Percentiles rank a stretch among this genome's conserved stretches.
Conservation (phyloP, 2,113 vertebrate genomes). For the Mixornis gularis region DNA sequence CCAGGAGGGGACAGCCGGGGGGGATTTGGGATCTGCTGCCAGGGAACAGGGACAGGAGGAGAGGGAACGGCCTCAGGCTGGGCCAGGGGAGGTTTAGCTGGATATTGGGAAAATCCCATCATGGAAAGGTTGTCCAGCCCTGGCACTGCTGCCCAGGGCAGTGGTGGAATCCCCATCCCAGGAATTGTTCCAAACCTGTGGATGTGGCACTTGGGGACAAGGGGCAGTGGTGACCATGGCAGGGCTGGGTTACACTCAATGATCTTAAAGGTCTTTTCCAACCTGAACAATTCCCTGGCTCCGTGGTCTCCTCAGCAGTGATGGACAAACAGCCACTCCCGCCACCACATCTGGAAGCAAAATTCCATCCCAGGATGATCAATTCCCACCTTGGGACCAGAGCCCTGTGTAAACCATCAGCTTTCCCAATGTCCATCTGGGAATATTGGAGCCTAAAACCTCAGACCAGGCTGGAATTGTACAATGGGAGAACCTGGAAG, state of each 20-base stretch:
- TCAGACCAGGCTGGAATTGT: too few species aligned
- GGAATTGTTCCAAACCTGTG: background rate
- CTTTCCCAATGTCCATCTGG: background rate
- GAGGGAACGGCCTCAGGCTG: background rate
- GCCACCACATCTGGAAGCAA: background rate
- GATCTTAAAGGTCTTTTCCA: background rate
- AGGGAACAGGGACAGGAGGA: background rate
- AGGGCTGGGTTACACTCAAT: background rate
- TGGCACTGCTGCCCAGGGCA: background rate
- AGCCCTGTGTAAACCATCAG: rapidly evolving
- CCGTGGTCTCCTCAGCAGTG: background rate
- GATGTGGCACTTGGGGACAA: background rate
- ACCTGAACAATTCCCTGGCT: background rate
- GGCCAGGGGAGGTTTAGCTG: rapidly evolving
- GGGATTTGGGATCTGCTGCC: background rate
- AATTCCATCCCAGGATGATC: too few species aligned
- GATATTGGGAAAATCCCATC: background rate
- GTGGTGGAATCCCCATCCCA: background rate
- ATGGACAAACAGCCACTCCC: rapidly evolving
- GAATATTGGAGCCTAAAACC: background rate
- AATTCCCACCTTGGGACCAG: background rate
- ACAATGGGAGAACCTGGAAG: rapidly evolving
- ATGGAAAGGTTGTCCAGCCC: background rate
- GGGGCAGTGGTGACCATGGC: rapidly evolving
- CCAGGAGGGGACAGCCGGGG: background rate